Conservation (phyloP, 2,797 vertebrate genomes). For the Hippocampus kuda region DNA sequence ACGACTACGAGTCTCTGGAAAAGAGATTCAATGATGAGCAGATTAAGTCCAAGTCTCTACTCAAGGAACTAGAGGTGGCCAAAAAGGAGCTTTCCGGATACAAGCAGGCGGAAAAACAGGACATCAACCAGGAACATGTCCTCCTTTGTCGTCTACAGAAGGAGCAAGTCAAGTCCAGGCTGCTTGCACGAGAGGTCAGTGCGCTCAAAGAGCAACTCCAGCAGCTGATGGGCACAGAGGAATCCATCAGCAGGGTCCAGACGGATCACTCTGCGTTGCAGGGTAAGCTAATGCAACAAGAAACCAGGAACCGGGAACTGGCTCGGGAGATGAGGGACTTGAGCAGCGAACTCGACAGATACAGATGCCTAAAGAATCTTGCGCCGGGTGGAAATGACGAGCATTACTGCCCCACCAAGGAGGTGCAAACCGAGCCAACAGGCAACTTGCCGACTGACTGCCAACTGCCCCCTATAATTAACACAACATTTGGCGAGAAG, state of each 20-base stretch:
- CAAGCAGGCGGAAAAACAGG: slow-evolving; percentile 83
- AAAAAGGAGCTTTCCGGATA: slow-evolving; percentile 81
- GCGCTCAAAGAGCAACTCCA: slow-evolving; percentile 87
- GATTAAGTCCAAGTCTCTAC: slow-evolving; percentile 70
- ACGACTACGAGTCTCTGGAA: slow-evolving; percentile 80
- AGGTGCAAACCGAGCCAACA: slow-evolving; percentile 82
- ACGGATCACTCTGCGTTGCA: slow-evolving; percentile 79
- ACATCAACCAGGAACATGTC: slow-evolving; percentile 80
- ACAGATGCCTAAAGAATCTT: slow-evolving; percentile 72
- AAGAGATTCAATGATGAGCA: slow-evolving; percentile 74
- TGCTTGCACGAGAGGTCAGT: slow-evolving; percentile 83
- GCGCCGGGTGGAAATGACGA: slow-evolving; percentile 69
- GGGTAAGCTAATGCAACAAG: slow-evolving; percentile 84
- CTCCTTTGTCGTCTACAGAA: slow-evolving; percentile 86
- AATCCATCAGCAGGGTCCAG: slow-evolving; percentile 79
- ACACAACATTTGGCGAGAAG: slow-evolving; percentile 68
- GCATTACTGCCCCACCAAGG: slow-evolving; percentile 74
- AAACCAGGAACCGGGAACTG: slow-evolving; percentile 84
- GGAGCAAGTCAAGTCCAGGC: slow-evolving; percentile 86
- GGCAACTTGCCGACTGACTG: slow-evolving; percentile 71
- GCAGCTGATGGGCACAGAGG: slow-evolving; percentile 81
- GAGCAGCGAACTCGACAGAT: slow-evolving; percentile 76
- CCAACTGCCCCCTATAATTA: slow-evolving; percentile 63
- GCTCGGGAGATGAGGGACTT: slow-evolving; percentile 84
- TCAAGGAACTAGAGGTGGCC: slow-evolving; percentile 76